A percentile compares a stretch with the other conserved stretches of the same genome.
These are phyloP conservation scores for Entosphenus tridentatus DNA, from an alignment of 2,113 vertebrate species.

Conservation along the genomic window DNA sequence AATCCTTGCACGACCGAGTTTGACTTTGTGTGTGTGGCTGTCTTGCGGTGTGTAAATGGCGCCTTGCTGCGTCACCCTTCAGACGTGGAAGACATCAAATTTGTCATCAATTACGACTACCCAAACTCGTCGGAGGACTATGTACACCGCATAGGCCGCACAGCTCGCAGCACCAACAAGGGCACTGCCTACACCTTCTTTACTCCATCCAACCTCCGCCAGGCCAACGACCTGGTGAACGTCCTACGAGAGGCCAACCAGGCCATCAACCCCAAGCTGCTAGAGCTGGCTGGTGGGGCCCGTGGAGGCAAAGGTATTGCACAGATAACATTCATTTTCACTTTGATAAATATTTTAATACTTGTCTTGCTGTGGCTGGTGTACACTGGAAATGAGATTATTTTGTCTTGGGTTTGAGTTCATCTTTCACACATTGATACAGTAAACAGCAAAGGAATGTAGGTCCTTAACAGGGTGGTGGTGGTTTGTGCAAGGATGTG, in stretches of 20 bases:
- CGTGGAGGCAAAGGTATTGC: conserved; percentile 45
- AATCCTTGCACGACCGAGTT: too few species aligned
- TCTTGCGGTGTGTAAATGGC: too few species aligned
- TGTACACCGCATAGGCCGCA: conserved; percentile 99
- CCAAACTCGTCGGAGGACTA: conserved; percentile 99
- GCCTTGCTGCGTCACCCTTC: conserved; percentile 31
- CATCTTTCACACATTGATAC: too few species aligned
- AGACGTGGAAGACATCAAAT: conserved; percentile 99
- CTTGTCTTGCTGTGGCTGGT: too few species aligned
- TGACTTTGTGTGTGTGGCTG: too few species aligned
- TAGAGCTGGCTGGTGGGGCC: conserved; percentile 91
- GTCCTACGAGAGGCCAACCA: conserved; percentile 97
- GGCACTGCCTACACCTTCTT: conserved; percentile 99
- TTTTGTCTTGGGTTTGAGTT: too few species aligned
- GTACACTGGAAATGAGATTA: too few species aligned
- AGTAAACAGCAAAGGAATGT: too few species aligned
- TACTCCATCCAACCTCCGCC: conserved; percentile 98
- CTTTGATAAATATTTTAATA: too few species aligned
- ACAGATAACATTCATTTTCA: too few species aligned
- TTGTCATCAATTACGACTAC: conserved; percentile 99
- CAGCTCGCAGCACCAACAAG: conserved; percentile 98
- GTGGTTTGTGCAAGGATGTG: too few species aligned
- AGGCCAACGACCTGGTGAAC: conserved; percentile 92
- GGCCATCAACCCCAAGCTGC: conserved; percentile 95
- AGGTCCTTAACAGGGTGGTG: too few species aligned